Base-by-base conservation (phyloP, 2,888 invertebrate species). In the Horisme vitalbata region DNA sequence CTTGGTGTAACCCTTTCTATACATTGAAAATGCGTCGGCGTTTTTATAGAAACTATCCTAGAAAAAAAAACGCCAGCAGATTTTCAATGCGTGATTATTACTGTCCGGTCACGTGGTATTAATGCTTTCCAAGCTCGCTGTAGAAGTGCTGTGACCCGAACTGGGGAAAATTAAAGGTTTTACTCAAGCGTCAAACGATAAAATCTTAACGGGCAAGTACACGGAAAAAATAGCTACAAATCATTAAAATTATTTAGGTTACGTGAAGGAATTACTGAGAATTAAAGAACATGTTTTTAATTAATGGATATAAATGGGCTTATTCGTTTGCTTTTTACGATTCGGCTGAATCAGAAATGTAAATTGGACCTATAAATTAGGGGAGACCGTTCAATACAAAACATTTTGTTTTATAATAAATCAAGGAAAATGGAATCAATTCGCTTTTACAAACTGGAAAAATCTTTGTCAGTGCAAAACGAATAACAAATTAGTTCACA, bases 71-170 rank as follows among this genome's bases (percentile, higher is more conserved):
- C 48, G 52, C 20, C 45, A 39, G 32, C 23, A 51, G 37, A 48
- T 45, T 61, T 57, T 61, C 53, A 50, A 38, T 44, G 31, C 47
- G 54, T 48, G 55, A 61, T 69, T 72, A 69, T 74, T 71, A 71
- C 68, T 55, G 69, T 57, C 63, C 57, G 61, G 68, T 76, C 71
- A 67, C 50, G 59, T 57, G 59, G 63, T 63, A 67, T 67, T 70
- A 71, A 75, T 64, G 63, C 44, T 41, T 65, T 68, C 52, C 27
- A 48, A 41, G 32, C 41, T 37, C 49, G 15, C 45, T 32, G 41
- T 52, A 38, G 31, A 52, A 54, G 48, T 54, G 52, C 52, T 44
- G 3, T 32, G 48, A 52, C 49, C 56, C 50, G 41, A 33, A 37
- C 43, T 38, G 43, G 45, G 41, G 43, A 34, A 55, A 55, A 55